phyloP scores from a whole-genome alignment of 2,797 vertebrate species.

The Pangasius larnaudii region DNA sequence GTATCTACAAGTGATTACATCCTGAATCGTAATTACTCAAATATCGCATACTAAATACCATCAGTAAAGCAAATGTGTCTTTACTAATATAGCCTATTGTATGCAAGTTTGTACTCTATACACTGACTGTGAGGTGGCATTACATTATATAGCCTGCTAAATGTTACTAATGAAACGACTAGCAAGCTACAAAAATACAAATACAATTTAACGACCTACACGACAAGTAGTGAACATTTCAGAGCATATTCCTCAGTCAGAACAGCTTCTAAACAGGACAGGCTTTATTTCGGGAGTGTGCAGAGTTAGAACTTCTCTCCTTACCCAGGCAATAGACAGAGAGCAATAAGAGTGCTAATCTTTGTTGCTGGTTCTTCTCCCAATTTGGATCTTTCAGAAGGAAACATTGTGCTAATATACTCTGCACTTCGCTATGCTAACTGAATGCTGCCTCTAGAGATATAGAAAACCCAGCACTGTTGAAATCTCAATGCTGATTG shows the following conservation, averaged over 20 bases:
- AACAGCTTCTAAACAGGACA: background rate
- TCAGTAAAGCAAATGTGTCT: background rate
- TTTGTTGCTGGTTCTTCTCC: conserved; percentile 18
- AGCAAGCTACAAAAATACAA: background rate
- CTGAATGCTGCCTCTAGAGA: background rate
- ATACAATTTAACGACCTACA: background rate
- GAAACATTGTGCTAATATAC: conserved; percentile 26
- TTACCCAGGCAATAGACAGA: background rate
- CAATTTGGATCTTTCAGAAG: conserved; percentile 9
- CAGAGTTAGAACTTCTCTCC: background rate
- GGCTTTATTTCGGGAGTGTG: background rate
- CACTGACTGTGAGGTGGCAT: background rate
- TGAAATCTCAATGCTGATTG: background rate
- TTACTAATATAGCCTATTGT: background rate
- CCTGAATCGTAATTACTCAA: background rate
- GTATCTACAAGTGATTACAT: background rate
- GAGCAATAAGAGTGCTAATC: background rate
- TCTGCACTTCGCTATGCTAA: background rate
- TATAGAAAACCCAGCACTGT: background rate
- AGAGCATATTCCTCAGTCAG: background rate
- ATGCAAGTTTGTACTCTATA: background rate
- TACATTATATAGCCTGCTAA: background rate
- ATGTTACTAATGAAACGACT: background rate
- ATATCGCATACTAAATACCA: background rate
- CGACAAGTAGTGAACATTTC: background rate